Evolutionary conservation across 2,113 vertebrate genomes (phyloP).

Genomic region (Peromyscus polionotus): DNA sequence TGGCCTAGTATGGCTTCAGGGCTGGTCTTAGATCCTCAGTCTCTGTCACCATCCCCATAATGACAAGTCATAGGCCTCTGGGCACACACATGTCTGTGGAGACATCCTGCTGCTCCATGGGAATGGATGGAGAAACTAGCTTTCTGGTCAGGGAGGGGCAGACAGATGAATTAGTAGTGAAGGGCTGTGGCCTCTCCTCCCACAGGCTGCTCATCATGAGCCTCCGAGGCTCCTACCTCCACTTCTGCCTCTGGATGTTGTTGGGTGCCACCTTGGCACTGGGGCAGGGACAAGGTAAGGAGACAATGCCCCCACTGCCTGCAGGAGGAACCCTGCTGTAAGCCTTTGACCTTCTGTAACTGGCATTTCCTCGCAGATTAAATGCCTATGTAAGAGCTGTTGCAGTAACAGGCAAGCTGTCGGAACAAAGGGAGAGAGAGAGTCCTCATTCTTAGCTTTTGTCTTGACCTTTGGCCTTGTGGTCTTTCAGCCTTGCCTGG

Average conservation of each 20-base stretch:
- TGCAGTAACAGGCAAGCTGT: fast-evolving
- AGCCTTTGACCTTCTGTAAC: not conserved
- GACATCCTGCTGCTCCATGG: not conserved
- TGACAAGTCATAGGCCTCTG: no score
- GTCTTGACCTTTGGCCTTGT: not conserved
- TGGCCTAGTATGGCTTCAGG: fast-evolving
- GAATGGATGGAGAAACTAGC: not conserved
- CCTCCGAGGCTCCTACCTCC: fast-evolving
- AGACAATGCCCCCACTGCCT: not conserved
- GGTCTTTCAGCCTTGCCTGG: fast-evolving
- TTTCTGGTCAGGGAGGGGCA: not conserved
- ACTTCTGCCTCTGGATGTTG: slow-evolving; percentile 46
- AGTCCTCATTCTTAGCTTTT: not conserved
- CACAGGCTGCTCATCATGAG: not conserved
- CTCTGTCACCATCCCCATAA: not conserved
- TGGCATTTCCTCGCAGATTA: not conserved
- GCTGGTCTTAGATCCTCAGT: not conserved
- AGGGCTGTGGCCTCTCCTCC: not conserved
- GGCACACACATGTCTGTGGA: not conserved
- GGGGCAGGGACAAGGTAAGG: slow-evolving; percentile 67
- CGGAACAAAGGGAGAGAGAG: no score
- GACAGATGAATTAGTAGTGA: not conserved
- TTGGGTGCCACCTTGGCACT: slow-evolving; percentile 1
- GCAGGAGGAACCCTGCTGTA: fast-evolving
- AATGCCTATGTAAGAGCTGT: fast-evolving